Conservation (phyloP, 2,888 invertebrate genomes). For the Phaonia tiefii region DNA sequence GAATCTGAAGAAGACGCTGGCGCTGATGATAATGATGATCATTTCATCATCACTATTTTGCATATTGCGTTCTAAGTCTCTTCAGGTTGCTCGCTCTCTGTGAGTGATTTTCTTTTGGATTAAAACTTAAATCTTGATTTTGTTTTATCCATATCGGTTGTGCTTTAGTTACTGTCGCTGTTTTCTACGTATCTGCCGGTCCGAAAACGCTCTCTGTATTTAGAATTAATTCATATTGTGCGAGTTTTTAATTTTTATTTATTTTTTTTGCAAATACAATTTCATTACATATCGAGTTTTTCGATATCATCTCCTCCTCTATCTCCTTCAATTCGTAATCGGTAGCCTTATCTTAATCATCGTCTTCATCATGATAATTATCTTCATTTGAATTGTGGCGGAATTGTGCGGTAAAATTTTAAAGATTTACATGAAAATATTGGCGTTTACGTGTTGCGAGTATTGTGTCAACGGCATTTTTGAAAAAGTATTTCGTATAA, state of each 20-base stretch:
- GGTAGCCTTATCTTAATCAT: neutral
- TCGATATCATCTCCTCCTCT: neutral
- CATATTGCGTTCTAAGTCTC: conserved; percentile 9
- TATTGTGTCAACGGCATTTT: conserved; percentile 16
- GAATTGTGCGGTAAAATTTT: conserved; percentile 2
- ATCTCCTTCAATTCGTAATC: too few species aligned
- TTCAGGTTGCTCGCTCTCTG: neutral
- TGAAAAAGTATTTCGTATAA: neutral
- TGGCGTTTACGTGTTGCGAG: neutral
- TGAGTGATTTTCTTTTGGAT: neutral
- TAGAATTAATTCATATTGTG: too few species aligned
- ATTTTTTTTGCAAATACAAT: neutral
- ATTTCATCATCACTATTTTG: conserved; percentile 25
- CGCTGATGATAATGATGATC: neutral
- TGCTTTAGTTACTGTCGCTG: conserved; percentile 30
- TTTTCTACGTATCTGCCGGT: conserved; percentile 26
- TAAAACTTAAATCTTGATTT: conserved; percentile 22
- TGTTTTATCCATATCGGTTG: conserved; percentile 8
- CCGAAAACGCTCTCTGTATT: conserved; percentile 1
- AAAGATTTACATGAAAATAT: neutral
- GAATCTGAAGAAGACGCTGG: neutral
- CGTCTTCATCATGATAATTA: neutral
- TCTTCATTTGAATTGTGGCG: neutral
- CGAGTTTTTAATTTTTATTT: too few species aligned
- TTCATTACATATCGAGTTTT: neutral